These are phyloP conservation scores for Drosophila differens DNA, from an alignment of 2,888 invertebrate species.

Conservation along the genomic window DNA sequence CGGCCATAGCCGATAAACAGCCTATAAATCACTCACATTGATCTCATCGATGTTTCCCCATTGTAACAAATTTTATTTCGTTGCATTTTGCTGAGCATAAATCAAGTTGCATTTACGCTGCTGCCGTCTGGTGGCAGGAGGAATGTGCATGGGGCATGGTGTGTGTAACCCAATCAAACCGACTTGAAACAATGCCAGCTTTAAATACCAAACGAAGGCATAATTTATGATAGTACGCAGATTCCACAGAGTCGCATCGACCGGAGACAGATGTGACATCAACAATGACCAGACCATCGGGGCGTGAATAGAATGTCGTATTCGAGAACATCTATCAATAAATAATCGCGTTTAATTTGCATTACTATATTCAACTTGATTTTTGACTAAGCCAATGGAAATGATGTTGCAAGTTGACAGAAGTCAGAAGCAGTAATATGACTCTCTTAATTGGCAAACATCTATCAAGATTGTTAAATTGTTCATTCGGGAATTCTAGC, in stretches of 20 bases:
- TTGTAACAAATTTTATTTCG: constrained; percentile 71
- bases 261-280: constrained; percentile 74
- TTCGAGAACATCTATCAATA: constrained; percentile 4
- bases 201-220: constrained; percentile 62
- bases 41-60: constrained; percentile 71
- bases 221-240: constrained; percentile 67
- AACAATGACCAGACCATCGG: constrained; percentile 48
- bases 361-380: background rate
- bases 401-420: background rate
- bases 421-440: background rate
- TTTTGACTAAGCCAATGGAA: background rate
- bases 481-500: background rate
- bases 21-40: constrained; percentile 74
- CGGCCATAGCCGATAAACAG: constrained; percentile 59
- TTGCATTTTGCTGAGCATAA: constrained; percentile 68
- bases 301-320: constrained; percentile 21
- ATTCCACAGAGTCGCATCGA: constrained; percentile 42
- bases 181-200: constrained; percentile 58
- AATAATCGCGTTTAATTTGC: background rate
- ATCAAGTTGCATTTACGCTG: constrained; percentile 54
- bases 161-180: constrained; percentile 7
- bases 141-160: background rate
- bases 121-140: constrained; percentile 1
- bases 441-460: background rate
- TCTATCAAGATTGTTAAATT: background rate